These are phyloP conservation scores for Lophius americanus DNA, from an alignment of 2,797 vertebrate genomes.

Conservation along the genomic window DNA sequence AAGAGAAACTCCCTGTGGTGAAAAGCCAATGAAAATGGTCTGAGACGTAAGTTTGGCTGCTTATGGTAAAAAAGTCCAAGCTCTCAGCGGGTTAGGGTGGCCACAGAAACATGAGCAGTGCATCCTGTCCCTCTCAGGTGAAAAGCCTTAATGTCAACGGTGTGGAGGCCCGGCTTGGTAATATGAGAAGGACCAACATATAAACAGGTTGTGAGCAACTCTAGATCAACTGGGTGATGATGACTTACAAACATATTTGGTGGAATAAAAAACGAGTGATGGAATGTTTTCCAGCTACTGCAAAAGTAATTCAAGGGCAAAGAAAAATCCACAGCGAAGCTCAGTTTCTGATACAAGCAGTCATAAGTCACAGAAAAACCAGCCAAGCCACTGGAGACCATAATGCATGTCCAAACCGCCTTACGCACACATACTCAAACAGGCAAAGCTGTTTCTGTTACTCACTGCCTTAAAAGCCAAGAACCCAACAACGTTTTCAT, in stretches of 20 bases:
- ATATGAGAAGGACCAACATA: slow-evolving; percentile 38
- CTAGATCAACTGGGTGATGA: slow-evolving; percentile 16
- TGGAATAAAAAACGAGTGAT: slow-evolving; percentile 2
- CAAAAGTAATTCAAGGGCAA: slow-evolving; percentile 21
- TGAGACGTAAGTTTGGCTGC: slow-evolving; percentile 47
- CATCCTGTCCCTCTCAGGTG: slow-evolving; percentile 55
- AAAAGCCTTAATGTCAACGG: slow-evolving; percentile 53
- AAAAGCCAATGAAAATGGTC: slow-evolving; percentile 57
- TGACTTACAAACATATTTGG: slow-evolving; percentile 50
- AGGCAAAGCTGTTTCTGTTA: slow-evolving; percentile 1
- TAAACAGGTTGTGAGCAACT: slow-evolving; percentile 42
- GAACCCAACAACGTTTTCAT: slow-evolving; percentile 10
- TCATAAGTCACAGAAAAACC: slow-evolving; percentile 16
- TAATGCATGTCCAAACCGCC: slow-evolving; percentile 29
- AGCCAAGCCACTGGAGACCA: slow-evolving; percentile 28
- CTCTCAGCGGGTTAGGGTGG: slow-evolving; percentile 24
- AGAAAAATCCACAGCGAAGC: slow-evolving; percentile 18
- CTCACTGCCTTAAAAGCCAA: slow-evolving; percentile 18
- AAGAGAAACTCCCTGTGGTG: slow-evolving; percentile 57
- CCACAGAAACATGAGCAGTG: slow-evolving; percentile 48
- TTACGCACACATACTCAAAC: background rate
- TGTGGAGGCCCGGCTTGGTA: slow-evolving; percentile 33
- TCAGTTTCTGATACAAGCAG: slow-evolving; percentile 12
- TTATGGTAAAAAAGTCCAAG: slow-evolving; percentile 44
- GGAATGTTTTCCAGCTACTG: slow-evolving; percentile 22